phyloP scores from a whole-genome alignment of 2,888 invertebrate species.

The Sarcophaga carnaria region DNA sequence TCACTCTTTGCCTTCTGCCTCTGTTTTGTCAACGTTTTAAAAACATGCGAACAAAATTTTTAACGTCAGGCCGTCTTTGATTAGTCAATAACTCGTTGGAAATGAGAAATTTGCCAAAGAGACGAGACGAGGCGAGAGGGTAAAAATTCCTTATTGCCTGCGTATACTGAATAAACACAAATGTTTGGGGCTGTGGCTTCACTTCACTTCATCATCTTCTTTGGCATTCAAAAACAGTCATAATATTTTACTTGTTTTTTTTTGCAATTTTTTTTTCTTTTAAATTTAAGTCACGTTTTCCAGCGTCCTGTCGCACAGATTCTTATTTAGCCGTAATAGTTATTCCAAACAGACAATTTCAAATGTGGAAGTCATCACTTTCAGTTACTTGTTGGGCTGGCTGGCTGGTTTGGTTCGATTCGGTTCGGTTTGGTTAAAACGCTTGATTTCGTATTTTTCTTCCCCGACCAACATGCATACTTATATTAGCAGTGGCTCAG shows the following conservation, averaged over 20 bases:
- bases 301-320: slow-evolving; percentile 68
- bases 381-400: neutral
- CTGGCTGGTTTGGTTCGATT: no score
- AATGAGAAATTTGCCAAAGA: slow-evolving; percentile 40
- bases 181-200: slow-evolving; percentile 42
- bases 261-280: slow-evolving; percentile 49
- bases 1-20: neutral
- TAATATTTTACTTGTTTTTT: slow-evolving; percentile 54
- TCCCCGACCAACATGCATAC: neutral
- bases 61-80: slow-evolving; percentile 61
- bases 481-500: neutral
- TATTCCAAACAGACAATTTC: slow-evolving; percentile 50
- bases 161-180: slow-evolving; percentile 11
- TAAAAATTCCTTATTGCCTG: slow-evolving; percentile 35
- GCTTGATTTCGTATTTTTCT: slow-evolving; percentile 36
- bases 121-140: neutral
- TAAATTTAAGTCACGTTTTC: slow-evolving; percentile 68
- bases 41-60: slow-evolving; percentile 44
- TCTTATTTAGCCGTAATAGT: slow-evolving; percentile 43
- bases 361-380: slow-evolving; percentile 50
- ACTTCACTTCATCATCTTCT: slow-evolving; percentile 22
- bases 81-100: slow-evolving; percentile 68
- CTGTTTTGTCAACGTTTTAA: slow-evolving; percentile 39
- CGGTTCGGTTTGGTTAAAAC: neutral
- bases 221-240: slow-evolving; percentile 63